Percentiles rank a stretch among this genome's conserved stretches.
These are phyloP conservation scores for Drosophila jambulina DNA, from an alignment of 1,140 invertebrate species.

Conservation along the genomic window DNA sequence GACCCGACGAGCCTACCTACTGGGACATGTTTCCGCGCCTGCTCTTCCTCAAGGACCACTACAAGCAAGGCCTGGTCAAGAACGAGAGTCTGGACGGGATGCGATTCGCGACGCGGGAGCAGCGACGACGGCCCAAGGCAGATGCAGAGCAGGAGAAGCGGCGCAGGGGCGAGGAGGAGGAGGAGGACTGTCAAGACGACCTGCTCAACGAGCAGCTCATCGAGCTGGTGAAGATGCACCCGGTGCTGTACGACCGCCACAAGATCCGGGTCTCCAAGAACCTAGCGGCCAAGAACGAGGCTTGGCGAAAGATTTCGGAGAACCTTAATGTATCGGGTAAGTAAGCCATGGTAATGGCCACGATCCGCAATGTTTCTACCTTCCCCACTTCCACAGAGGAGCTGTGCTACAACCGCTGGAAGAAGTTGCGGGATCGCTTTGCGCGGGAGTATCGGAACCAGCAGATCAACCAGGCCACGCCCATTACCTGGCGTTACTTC, in stretches of 20 bases:
- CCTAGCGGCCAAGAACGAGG: constrained; percentile 73
- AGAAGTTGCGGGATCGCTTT: constrained; percentile 77
- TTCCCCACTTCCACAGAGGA: constrained; percentile 51
- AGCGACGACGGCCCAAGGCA: constrained; percentile 26
- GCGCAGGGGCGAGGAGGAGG: constrained; percentile 23
- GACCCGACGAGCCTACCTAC: constrained; percentile 64
- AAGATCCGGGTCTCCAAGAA: constrained; percentile 79
- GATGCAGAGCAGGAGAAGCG: constrained; percentile 33
- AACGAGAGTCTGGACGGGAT: constrained; percentile 64
- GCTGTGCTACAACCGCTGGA: constrained; percentile 77
- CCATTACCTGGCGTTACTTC: constrained; percentile 71
- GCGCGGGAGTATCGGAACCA: constrained; percentile 75
- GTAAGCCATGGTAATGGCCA: not conserved
- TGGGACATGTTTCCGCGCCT: constrained; percentile 79
- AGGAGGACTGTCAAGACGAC: constrained; percentile 47
- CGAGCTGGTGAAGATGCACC: constrained; percentile 69
- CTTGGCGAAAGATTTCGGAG: constrained; percentile 72
- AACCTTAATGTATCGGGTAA: constrained; percentile 65
- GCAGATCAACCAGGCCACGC: constrained; percentile 56
- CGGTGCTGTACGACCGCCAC: constrained; percentile 72
- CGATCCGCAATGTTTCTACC: not conserved
- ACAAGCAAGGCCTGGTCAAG: constrained; percentile 67
- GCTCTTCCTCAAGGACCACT: constrained; percentile 75
- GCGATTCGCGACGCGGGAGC: constrained; percentile 63
- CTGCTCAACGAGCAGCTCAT: constrained; percentile 70